phyloP scores from a whole-genome alignment of 2,113 vertebrate species.

The Butorides virescens region DNA sequence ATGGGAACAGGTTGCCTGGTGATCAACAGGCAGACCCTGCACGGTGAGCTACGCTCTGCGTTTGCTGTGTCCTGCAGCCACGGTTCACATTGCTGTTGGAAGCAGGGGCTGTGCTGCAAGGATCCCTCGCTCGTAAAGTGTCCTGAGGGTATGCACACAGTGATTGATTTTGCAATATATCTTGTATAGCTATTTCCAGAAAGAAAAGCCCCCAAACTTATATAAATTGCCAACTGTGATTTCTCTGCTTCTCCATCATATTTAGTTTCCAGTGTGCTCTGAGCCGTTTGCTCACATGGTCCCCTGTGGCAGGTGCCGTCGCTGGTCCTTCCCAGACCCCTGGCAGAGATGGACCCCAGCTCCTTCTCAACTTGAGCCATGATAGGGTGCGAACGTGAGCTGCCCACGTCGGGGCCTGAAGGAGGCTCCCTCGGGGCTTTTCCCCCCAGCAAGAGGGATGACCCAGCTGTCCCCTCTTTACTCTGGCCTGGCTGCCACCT shows the following conservation, averaged over 20 bases:
- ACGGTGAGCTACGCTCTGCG: fast-evolving
- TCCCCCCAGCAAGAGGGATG: background rate
- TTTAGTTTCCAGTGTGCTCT: background rate
- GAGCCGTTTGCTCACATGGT: background rate
- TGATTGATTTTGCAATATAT: background rate
- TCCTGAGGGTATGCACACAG: background rate
- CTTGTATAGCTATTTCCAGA: background rate
- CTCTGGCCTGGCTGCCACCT: background rate
- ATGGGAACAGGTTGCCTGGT: fast-evolving
- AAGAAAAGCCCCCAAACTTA: background rate
- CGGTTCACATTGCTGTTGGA: background rate
- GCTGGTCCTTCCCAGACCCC: background rate
- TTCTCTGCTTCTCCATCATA: background rate
- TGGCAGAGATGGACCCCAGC: background rate
- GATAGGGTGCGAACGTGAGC: fast-evolving
- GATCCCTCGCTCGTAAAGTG: background rate
- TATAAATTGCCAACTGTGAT: background rate
- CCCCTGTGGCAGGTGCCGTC: fast-evolving
- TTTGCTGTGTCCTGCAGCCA: background rate
- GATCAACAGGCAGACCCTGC: background rate
- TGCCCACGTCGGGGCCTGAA: background rate
- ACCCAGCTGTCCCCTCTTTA: background rate
- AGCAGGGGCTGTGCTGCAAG: background rate
- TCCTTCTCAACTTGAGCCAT: background rate
- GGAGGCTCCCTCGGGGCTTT: background rate